Percentiles rank a stretch among this genome's conserved stretches.
These are phyloP conservation scores for Pterocles gutturalis DNA, from an alignment of 2,113 vertebrate genomes.

Conservation along the genomic window DNA sequence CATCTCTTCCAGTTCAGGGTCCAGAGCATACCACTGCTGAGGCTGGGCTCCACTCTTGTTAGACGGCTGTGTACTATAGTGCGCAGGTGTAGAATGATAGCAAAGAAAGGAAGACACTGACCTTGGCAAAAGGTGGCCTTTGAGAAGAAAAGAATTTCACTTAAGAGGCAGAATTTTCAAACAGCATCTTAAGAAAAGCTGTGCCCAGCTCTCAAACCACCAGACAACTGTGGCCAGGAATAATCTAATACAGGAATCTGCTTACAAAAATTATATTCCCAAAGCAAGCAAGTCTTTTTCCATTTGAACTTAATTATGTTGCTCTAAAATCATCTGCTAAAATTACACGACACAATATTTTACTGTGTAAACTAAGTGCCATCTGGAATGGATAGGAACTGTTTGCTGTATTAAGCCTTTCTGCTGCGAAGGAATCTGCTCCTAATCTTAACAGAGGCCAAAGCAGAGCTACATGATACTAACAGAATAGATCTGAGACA, in stretches of 20 bases:
- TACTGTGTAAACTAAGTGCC: background rate
- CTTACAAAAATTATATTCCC: fast-evolving
- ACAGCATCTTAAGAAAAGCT: background rate
- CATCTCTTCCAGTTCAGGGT: conserved; percentile 87
- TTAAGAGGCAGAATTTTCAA: background rate
- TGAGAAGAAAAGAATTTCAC: background rate
- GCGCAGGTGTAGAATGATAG: background rate
- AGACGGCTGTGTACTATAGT: conserved; percentile 75
- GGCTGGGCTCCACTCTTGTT: conserved; percentile 69
- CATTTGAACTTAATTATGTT: background rate
- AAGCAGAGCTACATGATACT: fast-evolving
- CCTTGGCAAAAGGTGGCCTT: conserved; percentile 61
- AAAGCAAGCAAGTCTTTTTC: background rate
- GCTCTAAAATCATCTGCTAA: fast-evolving
- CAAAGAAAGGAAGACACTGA: background rate
- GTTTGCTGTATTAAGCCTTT: fast-evolving
- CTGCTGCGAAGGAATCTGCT: background rate
- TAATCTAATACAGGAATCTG: fast-evolving
- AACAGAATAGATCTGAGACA: fast-evolving
- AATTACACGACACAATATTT: background rate
- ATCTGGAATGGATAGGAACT: background rate
- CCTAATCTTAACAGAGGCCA: background rate
- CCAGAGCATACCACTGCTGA: conserved; percentile 74
- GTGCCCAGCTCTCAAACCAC: background rate
- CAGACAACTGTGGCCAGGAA: background rate